Evolutionary conservation across 1,140 invertebrate genomes (phyloP), one percentile per base, ranked within the genome.

Genomic region (Drosophila neocordata): DNA sequence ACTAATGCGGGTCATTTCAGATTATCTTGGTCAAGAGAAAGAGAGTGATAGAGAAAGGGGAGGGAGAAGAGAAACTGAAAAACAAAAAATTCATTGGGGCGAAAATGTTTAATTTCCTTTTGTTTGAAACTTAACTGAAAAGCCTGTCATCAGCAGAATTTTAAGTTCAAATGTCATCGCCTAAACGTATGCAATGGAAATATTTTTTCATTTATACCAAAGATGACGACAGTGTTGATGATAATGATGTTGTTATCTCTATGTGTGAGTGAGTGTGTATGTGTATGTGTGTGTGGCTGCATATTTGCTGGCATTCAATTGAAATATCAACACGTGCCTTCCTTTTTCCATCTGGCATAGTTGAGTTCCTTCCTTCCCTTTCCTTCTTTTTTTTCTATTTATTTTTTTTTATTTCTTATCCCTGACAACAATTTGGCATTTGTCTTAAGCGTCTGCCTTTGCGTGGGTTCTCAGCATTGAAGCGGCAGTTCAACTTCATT

Each of bases 31-130:
- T 80, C 72, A 80, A 71, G 64, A 63, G 56, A 59, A 35, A 62
- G 44, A 52, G 35, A 35, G 18, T 20, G 44, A 41, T n/a, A 7
- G 34, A 34, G 9, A n/a, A 18, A 53, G 31, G 38, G 34, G 24
- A 53, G 31, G 38, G 34, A n/a, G 35, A 53, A 73, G 2, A 24
- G 65, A n/a, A n/a, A n/a, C n/a, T n/a, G n/a, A n/a, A n/a, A n/a
- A 59, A 65, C 55, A 73, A 73, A 76, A 70, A 77, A 77, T 56
- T 64, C 67, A 77, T 55, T 83, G 56, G 72, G 71, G 71, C 62
- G 83, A 68, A 87, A 83, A 79, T 75, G 72, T 87, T 87, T 87
- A 88, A 87, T 87, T 87, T 87, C 83, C 83, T 73, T 83, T 88
- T 77, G 73, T 77, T 84, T 71, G 81, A 85, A 74, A 81, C 51